Conservation (phyloP, 2,113 vertebrate species). For the Recurvirostra avosetta region DNA sequence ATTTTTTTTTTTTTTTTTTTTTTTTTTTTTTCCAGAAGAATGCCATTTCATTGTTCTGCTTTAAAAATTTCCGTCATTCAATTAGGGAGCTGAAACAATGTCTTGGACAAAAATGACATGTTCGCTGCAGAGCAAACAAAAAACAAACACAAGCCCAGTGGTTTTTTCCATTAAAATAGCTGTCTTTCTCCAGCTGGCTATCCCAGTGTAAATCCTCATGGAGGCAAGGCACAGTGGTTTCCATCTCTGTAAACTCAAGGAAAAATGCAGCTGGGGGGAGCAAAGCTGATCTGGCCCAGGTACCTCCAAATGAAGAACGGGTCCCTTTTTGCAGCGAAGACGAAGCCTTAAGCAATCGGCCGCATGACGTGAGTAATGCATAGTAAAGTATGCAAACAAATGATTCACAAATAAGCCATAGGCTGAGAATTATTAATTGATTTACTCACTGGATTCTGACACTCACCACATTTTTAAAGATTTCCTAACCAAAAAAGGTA, state of each 20-base stretch:
- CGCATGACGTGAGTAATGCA: neutral
- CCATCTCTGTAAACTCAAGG: neutral
- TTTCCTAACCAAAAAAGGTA: neutral
- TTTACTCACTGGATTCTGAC: constrained; percentile 15
- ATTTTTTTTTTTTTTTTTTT: too few relatives aligned
- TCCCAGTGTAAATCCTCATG: neutral
- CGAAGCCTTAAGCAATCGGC: neutral
- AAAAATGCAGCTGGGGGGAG: neutral
- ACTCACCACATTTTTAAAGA: neutral
- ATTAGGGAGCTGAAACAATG: constrained; percentile 56
- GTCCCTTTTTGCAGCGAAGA: neutral
- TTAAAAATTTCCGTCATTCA: constrained; percentile 47
- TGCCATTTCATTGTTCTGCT: constrained; percentile 48
- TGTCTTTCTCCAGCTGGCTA: constrained; percentile 13
- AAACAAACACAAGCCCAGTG: constrained; percentile 7
- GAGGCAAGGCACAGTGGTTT: neutral
- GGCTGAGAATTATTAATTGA: neutral
- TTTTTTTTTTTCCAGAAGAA: constrained; percentile 20
- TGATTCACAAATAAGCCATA: constrained; percentile 3
- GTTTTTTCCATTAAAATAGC: constrained; percentile 46
- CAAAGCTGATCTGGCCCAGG: neutral
- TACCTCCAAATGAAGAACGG: neutral
- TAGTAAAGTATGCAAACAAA: neutral
- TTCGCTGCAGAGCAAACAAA: constrained; percentile 22
- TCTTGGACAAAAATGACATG: constrained; percentile 52